phyloP scores from a whole-genome alignment of 2,888 invertebrate species.

The Boloria euphrosyne region DNA sequence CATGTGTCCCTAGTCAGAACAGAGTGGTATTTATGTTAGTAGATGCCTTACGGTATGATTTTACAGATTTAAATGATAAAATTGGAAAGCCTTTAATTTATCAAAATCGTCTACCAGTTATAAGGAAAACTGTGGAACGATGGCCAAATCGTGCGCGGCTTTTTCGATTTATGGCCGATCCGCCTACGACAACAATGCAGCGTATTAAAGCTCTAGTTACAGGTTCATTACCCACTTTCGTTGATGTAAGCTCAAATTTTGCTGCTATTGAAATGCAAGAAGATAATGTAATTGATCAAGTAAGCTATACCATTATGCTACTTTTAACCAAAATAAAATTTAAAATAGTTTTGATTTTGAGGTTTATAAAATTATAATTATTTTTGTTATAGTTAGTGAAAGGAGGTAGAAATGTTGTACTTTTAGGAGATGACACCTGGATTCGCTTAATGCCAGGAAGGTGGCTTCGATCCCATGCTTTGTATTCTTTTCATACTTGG shows the following conservation, averaged over 20 bases:
- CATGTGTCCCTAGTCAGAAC: conserved; percentile 83
- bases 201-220: conserved; percentile 96
- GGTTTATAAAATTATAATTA: conserved; percentile 14
- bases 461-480: conserved; percentile 90
- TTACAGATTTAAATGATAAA: conserved; percentile 84
- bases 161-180: conserved; percentile 95
- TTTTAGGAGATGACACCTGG: conserved; percentile 99
- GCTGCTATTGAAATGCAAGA: conserved; percentile 94
- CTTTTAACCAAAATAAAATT: background rate
- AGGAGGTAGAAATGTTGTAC: conserved; percentile 83
- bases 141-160: conserved; percentile 85
- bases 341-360: background rate
- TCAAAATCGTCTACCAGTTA: conserved; percentile 89
- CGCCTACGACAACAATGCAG: conserved; percentile 99
- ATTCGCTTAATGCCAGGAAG: conserved; percentile 90
- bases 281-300: conserved; percentile 95
- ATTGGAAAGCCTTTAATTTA: conserved; percentile 83
- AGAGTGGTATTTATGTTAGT: conserved; percentile 92
- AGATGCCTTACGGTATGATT: conserved; percentile 96
- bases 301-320: conserved; percentile 51
- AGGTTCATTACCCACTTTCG: conserved; percentile 98
- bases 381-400: conserved; percentile 74
- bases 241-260: conserved; percentile 98
- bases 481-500: conserved; percentile 98
- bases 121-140: conserved; percentile 83